Evolutionary conservation across 2,888 invertebrate species (phyloP).

Genomic region (Conomelus anceps): DNA sequence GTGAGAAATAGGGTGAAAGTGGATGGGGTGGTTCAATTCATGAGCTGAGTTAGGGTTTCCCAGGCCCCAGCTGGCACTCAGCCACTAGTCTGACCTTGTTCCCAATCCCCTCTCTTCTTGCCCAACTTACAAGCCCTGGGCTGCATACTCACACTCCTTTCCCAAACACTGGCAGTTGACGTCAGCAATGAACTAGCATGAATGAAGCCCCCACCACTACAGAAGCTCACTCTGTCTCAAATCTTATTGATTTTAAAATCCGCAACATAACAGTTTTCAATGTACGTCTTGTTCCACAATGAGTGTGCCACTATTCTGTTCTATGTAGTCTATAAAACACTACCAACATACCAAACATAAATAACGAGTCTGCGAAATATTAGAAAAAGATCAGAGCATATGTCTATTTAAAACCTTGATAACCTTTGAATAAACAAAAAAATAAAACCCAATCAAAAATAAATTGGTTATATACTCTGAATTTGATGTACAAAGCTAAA

Average conservation of each 20-base stretch:
- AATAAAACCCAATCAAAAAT: too few species aligned
- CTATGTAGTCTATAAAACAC: constrained; percentile 11
- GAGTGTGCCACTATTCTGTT: constrained; percentile 12
- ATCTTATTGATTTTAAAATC: background rate
- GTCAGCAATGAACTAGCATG: constrained; percentile 14
- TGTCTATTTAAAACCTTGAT: too few species aligned
- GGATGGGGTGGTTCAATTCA: constrained; percentile 18
- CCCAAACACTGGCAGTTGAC: background rate
- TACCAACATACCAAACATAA: too few species aligned
- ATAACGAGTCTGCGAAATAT: too few species aligned
- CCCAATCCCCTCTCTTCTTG: background rate
- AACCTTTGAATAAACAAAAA: too few species aligned
- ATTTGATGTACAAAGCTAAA: too few species aligned
- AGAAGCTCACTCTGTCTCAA: background rate
- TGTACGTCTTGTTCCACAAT: background rate
- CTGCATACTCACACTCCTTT: background rate
- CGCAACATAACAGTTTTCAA: background rate
- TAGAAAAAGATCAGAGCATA: too few species aligned
- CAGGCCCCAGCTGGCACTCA: background rate
- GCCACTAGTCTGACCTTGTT: background rate
- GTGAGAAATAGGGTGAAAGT: background rate
- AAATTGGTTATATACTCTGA: too few species aligned
- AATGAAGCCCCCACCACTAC: constrained; percentile 1
- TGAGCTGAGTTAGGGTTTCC: constrained; percentile 3
- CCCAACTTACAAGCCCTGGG: background rate